phyloP scores from a whole-genome alignment of 2,113 vertebrate species.

The Ageneiosus marmoratus region DNA sequence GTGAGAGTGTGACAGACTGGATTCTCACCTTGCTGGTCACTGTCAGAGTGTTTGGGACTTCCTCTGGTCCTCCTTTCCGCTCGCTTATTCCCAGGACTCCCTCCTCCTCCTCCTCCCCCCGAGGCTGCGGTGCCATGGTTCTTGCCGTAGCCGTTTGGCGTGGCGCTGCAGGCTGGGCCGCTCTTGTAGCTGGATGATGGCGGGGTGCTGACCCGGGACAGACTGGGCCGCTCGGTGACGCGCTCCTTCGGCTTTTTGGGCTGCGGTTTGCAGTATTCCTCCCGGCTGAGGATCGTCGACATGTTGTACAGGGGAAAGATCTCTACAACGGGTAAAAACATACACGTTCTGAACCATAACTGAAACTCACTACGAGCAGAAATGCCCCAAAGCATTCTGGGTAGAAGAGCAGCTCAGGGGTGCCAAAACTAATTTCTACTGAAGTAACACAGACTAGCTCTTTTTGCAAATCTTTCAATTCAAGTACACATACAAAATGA shows the following conservation, averaged over 20 bases:
- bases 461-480: neutral
- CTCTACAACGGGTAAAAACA: slow-evolving; percentile 67
- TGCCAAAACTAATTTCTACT: neutral
- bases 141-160: slow-evolving; percentile 81
- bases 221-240: slow-evolving; percentile 73
- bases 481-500: neutral
- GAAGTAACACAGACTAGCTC: neutral
- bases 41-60: slow-evolving; percentile 81
- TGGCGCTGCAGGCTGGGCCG: slow-evolving; percentile 66
- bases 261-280: slow-evolving; percentile 83
- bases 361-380: neutral
- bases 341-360: neutral
- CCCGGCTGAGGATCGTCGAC: slow-evolving; percentile 82
- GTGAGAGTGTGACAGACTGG: neutral
- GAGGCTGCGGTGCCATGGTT: slow-evolving; percentile 60
- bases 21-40: slow-evolving; percentile 63
- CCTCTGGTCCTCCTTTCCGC: slow-evolving; percentile 77
- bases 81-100: slow-evolving; percentile 72
- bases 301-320: slow-evolving; percentile 85
- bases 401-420: neutral
- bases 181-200: slow-evolving; percentile 81
- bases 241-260: slow-evolving; percentile 85
- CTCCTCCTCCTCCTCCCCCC: slow-evolving; percentile 39
- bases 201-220: slow-evolving; percentile 81
- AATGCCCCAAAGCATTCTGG: neutral